Conservation (phyloP, 2,113 vertebrate species). For the Gorsachius goisagi region DNA sequence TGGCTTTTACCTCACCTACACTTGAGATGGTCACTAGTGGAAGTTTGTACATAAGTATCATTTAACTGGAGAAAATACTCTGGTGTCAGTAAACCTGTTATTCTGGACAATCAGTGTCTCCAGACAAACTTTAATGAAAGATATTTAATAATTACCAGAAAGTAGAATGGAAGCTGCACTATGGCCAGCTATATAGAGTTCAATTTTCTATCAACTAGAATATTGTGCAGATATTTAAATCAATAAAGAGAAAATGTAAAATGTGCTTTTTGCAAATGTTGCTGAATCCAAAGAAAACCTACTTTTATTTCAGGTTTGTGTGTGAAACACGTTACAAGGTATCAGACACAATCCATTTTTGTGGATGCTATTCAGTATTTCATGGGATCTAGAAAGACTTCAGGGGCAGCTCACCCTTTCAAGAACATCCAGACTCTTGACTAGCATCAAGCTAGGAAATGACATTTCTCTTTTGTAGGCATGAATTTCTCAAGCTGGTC, state of each 20-base stretch:
- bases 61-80: neutral
- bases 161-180: neutral
- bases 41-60: neutral
- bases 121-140: neutral
- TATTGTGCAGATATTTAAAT: neutral
- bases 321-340: neutral
- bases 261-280: neutral
- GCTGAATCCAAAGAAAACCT: neutral
- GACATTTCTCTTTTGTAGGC: neutral
- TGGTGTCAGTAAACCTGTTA: neutral
- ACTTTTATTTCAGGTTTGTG: neutral
- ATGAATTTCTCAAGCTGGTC: neutral
- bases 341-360: neutral
- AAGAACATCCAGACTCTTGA: neutral
- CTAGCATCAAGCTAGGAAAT: neutral
- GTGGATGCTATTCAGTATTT: neutral
- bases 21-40: neutral
- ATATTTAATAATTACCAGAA: neutral
- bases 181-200: neutral
- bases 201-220: neutral
- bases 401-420: neutral
- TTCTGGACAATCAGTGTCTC: neutral
- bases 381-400: neutral
- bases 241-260: neutral
- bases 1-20: neutral